A percentile compares a stretch with the other conserved stretches of the same genome.
These are phyloP conservation scores for Notospermus geniculatus DNA, from an alignment of 1,140 invertebrate genomes.

Conservation along the genomic window DNA sequence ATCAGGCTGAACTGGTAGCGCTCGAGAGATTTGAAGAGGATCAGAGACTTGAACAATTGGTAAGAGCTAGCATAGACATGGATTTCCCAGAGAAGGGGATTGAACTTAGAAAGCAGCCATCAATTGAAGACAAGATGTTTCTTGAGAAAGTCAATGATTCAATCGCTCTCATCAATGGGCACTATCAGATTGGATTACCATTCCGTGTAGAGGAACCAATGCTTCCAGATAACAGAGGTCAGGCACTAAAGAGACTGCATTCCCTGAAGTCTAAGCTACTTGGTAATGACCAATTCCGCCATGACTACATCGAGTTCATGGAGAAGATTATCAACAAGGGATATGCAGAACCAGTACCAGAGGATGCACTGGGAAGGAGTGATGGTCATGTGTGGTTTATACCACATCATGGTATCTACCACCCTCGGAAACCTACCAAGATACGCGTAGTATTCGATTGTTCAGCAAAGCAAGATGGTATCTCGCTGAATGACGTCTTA, in stretches of 20 bases:
- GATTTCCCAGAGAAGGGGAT: conserved; percentile 22
- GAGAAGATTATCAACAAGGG: conserved; percentile 15
- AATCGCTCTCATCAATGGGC: conserved; percentile 11
- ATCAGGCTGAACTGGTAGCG: too few species aligned
- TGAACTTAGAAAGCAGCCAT: conserved; percentile 17
- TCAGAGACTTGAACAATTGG: conserved; percentile 15
- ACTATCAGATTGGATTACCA: conserved; percentile 16
- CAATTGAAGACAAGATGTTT: conserved; percentile 18
- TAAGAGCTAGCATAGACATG: conserved; percentile 17
- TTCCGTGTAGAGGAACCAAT: conserved; percentile 8
- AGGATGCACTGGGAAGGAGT: too few species aligned
- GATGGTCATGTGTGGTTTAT: conserved; percentile 27
- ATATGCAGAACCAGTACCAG: too few species aligned
- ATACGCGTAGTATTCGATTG: conserved; percentile 29
- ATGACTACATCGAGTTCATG: conserved; percentile 21
- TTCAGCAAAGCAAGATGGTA: conserved; percentile 16
- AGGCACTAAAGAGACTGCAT: conserved; percentile 13
- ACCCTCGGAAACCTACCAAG: conserved; percentile 20
- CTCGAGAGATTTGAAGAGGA: conserved; percentile 1
- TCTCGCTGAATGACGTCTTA: conserved; percentile 19
- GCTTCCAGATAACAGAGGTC: conserved; percentile 13
- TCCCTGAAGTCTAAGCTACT: conserved; percentile 12
- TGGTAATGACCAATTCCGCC: conserved; percentile 16
- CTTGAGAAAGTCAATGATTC: conserved; percentile 16
- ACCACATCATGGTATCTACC: conserved; percentile 26